Evolutionary conservation across 2,113 vertebrate species (phyloP), one percentile per base, ranked within the genome.

Genomic region (Fulica atra): DNA sequence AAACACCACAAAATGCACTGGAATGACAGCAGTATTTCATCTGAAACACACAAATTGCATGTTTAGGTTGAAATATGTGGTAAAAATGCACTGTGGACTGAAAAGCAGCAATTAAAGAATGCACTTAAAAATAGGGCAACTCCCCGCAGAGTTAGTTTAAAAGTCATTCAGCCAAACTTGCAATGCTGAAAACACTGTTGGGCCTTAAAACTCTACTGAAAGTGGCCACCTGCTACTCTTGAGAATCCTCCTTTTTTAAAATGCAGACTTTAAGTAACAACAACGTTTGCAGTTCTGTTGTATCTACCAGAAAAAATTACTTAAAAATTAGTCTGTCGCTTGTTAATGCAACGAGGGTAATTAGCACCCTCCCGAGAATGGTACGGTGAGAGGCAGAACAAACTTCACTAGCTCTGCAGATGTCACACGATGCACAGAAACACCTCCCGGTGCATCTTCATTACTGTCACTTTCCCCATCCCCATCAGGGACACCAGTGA

Each of bases 91-190:
- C 33, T 9, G 23, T 63, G 61, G 46, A 56, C 73, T 35, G 40
- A 72, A 82, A 86, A 88, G 31, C 6, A 69, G 56, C 36, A 87
- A 71, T 93, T 91, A 89, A 85, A 89, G 48, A 80, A 88, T 36
- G 28, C 59, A 60, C 35, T 79, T 71, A 48, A 82, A 88, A 85
- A 64, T 4, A 64, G 33, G 54, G 50, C 61, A 76, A 48, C 10
- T 87, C 81, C 48, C 70, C 11, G 2, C 1, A 35, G 81, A 86
- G 44, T 33, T 89, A 36, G 54, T 85, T 81, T 36, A 48, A 53
- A 85, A 93, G 61, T 57, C 59, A 36, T 81, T 82, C 70, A 56
- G 68, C 25, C 60, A 40, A 89, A 74, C 46, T 36, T 44, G 25
- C 21, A 51, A 60, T 63, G n/a, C 64, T 63, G 78, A 72, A 64